A percentile compares a stretch with the other conserved stretches of the same genome.
Evolutionary conservation across 2,888 invertebrate genomes (phyloP).

Genomic region (Drosophila tripunctata): DNA sequence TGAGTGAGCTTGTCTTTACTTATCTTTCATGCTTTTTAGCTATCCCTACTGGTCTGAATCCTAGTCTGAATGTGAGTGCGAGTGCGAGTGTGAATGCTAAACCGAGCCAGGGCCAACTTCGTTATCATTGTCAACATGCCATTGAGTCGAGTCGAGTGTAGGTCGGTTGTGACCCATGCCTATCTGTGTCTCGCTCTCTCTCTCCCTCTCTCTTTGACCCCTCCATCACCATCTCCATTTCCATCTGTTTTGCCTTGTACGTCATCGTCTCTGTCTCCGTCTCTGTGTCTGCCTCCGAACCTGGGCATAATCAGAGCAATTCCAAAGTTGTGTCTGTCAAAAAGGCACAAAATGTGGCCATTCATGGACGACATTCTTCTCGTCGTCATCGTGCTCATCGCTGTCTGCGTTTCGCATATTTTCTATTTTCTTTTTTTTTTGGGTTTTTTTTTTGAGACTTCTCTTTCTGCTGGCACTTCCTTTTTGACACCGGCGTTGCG

Average conservation of each 20-base stretch:
- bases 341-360: conserved; percentile 71
- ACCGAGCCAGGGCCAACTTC: conserved; percentile 68
- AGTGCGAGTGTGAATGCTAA: conserved; percentile 30
- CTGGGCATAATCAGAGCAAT: conserved; percentile 70
- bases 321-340: conserved; percentile 74
- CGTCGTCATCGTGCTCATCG: conserved; percentile 27
- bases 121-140: conserved; percentile 78
- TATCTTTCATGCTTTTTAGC: not conserved
- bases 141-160: conserved; percentile 59
- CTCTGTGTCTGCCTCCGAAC: not conserved
- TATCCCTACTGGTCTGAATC: conserved; percentile 1
- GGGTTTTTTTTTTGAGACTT: conserved; percentile 6
- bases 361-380: conserved; percentile 38
- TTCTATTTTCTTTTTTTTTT: conserved; percentile 9
- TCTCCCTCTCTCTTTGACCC: not conserved
- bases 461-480: conserved; percentile 58
- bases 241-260: not conserved
- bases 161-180: conserved; percentile 44
- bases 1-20: not conserved
- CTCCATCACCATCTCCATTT: conserved; percentile 20
- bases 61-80: not conserved
- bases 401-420: conserved; percentile 35
- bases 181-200: conserved; percentile 25
- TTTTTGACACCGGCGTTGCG: conserved; percentile 75
- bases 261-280: not conserved